A percentile compares a stretch with the other conserved stretches of the same genome.
phyloP scores from a whole-genome alignment of 2,113 vertebrate species.

The Bufo bufo region DNA sequence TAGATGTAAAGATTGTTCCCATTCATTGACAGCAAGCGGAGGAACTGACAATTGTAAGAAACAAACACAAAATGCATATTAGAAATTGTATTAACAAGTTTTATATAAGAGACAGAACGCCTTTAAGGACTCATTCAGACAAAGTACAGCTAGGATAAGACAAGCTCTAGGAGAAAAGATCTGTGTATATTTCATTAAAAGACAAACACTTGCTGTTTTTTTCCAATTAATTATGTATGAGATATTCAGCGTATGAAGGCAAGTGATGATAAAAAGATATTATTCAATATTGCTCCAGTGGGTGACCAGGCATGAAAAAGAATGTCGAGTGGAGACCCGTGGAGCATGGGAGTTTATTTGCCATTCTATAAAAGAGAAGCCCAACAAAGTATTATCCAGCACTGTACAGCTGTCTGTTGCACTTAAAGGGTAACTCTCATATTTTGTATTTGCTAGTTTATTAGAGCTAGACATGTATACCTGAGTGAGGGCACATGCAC shows the following conservation, averaged over 20 bases:
- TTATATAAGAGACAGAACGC: not conserved
- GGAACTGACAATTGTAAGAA: not conserved
- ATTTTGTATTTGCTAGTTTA: too few species aligned
- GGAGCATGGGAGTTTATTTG: not conserved
- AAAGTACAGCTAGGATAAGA: not conserved
- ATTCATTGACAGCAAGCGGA: not conserved
- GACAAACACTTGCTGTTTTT: not conserved
- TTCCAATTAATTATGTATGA: conserved; percentile 17
- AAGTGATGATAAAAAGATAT: conserved; percentile 11
- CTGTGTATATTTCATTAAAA: not conserved
- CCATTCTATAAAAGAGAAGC: not conserved
- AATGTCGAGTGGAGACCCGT: not conserved
- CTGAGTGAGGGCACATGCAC: too few species aligned
- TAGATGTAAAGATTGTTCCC: not conserved
- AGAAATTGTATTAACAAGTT: not conserved
- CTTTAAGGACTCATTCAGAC: not conserved
- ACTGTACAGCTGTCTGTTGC: not conserved
- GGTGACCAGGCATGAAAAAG: not conserved
- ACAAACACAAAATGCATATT: not conserved
- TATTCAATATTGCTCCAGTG: not conserved
- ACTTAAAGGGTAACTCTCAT: not conserved
- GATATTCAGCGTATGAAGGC: not conserved
- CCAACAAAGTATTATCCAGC: not conserved
- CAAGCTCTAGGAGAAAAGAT: not conserved
- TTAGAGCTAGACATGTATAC: too few species aligned